Base-by-base conservation (phyloP, 2,797 vertebrate genomes). In the Typhlichthys eigenmanni region DNA sequence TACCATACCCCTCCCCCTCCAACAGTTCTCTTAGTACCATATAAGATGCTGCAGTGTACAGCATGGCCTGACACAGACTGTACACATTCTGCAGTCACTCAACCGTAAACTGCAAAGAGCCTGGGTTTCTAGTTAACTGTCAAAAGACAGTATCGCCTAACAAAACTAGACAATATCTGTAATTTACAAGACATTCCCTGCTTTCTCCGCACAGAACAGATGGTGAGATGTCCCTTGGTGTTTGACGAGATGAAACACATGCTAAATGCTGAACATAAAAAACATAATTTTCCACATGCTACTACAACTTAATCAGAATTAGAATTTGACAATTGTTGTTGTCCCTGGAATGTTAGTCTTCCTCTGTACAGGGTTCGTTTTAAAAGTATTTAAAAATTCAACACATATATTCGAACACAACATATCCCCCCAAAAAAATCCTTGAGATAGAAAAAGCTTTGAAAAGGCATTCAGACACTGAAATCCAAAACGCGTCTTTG, bases 171-270 rank as follows among this genome's bases (percentile, higher is more conserved):
- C 38, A n/a, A n/a, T 74, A 77, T 87, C 32, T 62, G 80, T 84
- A 80, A 86, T 85, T 84, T 38, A 61, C 19, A 46, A 4, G 14
- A 81, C 16, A 43, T 2, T 51, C 47, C 54, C 54, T 19, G 17
- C 38, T 29, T 46, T 53, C 29, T 46, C 32, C 34, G 12, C n/a
- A 16, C 60, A 16, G 38, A 75, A 64, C 81, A 80, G 80, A 81
- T 54, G 76, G 73, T 29, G 65, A 80, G 66, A 47, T 11, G 55
- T 71, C 67, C 55, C 76, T 49, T 52, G 0, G 56, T 13, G 72
- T 60, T 66, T 61, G 13, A 59, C 58, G 55, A 80, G 71, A 81
- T 70, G 68, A 70, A 75, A 78, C 48, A 78, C 48, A 69, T 48
- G 14, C 63, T 69, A 60, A 0, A 14, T 70, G 78, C 55, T 45